Evolutionary conservation across 2,797 vertebrate species (phyloP).

Genomic region (Sebastolobus alascanus): DNA sequence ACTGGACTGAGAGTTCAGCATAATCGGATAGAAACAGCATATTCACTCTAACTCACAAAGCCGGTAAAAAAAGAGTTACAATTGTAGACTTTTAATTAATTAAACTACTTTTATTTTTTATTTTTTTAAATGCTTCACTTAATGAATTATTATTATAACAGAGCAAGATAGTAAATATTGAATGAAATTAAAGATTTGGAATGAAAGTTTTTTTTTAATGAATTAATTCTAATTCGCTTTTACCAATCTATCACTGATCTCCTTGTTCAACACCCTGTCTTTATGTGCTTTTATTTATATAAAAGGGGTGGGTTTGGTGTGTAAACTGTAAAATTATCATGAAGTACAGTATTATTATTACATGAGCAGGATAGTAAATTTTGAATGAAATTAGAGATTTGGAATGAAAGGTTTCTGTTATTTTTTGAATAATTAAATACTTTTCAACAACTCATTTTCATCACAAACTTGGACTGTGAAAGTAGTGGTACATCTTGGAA

Average conservation of each 20-base stretch:
- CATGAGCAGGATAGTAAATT: neutral
- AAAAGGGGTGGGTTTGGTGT: conserved; percentile 11
- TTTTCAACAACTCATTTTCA: neutral
- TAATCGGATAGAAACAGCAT: conserved; percentile 36
- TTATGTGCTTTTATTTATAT: too few species aligned
- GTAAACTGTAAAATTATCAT: conserved; percentile 31
- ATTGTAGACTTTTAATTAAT: neutral
- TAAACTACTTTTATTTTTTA: neutral
- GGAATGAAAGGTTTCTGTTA: neutral
- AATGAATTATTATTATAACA: neutral
- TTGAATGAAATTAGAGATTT: neutral
- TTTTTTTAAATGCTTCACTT: neutral
- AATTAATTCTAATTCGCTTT: too few species aligned
- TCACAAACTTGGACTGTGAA: neutral
- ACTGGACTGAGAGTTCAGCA: conserved; percentile 33
- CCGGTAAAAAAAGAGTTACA: neutral
- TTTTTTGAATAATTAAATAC: neutral
- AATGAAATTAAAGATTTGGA: neutral
- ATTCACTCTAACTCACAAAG: conserved; percentile 15
- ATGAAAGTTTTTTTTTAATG: too few species aligned
- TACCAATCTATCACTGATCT: too few species aligned
- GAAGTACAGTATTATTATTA: too few species aligned
- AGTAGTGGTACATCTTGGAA: neutral
- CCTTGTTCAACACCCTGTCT: too few species aligned
- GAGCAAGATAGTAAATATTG: neutral